These are phyloP conservation scores for Pogonus chalceus DNA, from an alignment of 1,140 invertebrate genomes.

Conservation along the genomic window DNA sequence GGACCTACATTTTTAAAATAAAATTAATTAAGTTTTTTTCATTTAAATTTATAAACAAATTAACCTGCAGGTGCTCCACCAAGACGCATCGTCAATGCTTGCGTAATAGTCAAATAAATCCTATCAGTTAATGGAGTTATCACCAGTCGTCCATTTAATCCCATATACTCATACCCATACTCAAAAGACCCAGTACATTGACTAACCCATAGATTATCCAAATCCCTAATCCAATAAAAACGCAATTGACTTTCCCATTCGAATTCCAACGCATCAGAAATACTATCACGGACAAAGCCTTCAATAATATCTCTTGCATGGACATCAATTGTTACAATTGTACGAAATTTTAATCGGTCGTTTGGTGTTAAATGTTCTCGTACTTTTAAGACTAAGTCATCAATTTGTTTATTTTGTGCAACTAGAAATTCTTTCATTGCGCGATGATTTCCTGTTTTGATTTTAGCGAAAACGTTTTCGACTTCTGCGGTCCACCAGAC, in stretches of 20 bases:
- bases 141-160: conserved; percentile 78
- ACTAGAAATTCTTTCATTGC: conserved; percentile 84
- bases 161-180: conserved; percentile 93
- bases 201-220: conserved; percentile 69
- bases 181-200: conserved; percentile 81
- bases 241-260: conserved; percentile 87
- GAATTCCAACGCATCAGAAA: conserved; percentile 73
- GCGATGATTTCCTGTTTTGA: conserved; percentile 62
- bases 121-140: conserved; percentile 86
- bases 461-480: conserved; percentile 74
- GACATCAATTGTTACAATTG: conserved; percentile 80
- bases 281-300: conserved; percentile 73
- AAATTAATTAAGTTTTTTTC: neutral
- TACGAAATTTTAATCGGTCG: conserved; percentile 78
- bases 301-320: conserved; percentile 84
- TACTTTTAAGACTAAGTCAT: conserved; percentile 68
- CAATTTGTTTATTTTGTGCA: conserved; percentile 70
- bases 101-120: conserved; percentile 85
- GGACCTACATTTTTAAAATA: conserved; percentile 41
- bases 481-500: conserved; percentile 93
- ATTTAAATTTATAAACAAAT: neutral
- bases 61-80: conserved; percentile 74
- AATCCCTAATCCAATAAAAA: conserved; percentile 79
- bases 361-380: conserved; percentile 62
- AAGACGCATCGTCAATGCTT: conserved; percentile 78